phyloP scores from a whole-genome alignment of 1,140 invertebrate species.

The Lasioglossum albipes region DNA sequence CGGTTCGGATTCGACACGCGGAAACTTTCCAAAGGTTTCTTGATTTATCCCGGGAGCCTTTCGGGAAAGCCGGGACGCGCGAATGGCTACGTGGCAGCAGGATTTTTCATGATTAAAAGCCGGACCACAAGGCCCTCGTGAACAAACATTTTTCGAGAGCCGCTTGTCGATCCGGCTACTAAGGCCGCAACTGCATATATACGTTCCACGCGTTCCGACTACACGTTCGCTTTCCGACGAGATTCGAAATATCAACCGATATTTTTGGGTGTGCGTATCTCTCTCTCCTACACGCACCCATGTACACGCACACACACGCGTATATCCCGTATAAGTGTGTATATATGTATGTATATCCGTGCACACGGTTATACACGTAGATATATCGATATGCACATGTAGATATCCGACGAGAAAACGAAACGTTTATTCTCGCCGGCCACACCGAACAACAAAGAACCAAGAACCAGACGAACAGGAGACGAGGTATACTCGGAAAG shows the following conservation, averaged over 20 bases:
- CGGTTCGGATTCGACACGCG: conserved; percentile 36
- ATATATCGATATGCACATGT: not conserved
- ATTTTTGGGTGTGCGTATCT: not conserved
- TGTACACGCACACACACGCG: not conserved
- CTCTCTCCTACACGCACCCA: not conserved
- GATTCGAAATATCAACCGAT: not conserved
- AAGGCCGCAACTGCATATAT: not conserved
- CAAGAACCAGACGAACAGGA: not conserved
- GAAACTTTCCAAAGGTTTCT: conserved; percentile 13
- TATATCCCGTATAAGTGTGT: not conserved
- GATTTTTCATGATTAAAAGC: conserved; percentile 27
- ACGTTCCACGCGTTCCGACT: not conserved
- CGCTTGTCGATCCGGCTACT: not conserved
- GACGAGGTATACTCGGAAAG: not conserved
- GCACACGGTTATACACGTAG: no score
- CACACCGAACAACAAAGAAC: not conserved
- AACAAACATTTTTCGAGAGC: not conserved
- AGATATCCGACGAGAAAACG: not conserved
- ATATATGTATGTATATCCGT: not conserved
- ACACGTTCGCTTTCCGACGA: not conserved
- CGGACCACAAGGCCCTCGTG: no score
- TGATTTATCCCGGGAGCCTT: not conserved
- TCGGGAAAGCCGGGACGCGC: not conserved
- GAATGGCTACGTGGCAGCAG: conserved; percentile 40
- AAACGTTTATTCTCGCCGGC: conserved; percentile 2